Conservation (phyloP, 1,140 invertebrate species). For the Aphis gossypii region DNA sequence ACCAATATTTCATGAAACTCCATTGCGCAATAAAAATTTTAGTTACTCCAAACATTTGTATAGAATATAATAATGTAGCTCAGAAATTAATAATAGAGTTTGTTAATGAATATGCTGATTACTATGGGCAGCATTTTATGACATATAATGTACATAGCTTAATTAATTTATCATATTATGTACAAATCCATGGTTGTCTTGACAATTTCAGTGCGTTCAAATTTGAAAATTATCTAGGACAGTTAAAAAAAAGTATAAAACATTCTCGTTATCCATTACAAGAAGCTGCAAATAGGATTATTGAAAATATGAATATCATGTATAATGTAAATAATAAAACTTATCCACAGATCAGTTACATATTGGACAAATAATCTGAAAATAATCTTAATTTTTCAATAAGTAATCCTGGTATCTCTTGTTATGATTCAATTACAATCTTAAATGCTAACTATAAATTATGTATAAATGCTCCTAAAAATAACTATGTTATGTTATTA, state of each 20-base stretch:
- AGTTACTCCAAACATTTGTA: neutral
- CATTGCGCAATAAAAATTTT: neutral
- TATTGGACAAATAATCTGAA: too few species aligned
- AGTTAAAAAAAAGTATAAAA: neutral
- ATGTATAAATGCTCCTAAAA: too few species aligned
- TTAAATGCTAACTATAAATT: too few species aligned
- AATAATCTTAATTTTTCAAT: too few species aligned
- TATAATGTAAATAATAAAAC: too few species aligned
- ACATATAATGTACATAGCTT: neutral
- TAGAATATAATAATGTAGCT: neutral
- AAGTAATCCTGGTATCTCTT: too few species aligned
- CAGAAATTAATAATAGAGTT: neutral
- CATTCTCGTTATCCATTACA: neutral
- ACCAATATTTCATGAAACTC: neutral
- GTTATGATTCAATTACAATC: too few species aligned
- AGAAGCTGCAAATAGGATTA: neutral
- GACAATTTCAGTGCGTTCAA: conserved; percentile 19
- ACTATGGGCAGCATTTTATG: neutral
- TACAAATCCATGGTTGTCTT: neutral
- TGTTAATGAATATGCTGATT: neutral
- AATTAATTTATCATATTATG: neutral
- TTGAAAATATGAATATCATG: neutral
- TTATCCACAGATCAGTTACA: too few species aligned
- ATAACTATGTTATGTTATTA: too few species aligned
- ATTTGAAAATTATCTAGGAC: conserved; percentile 17